Evolutionary conservation across 1,140 invertebrate genomes (phyloP), one percentile per base, ranked within the genome.

Genomic region (Drosophila ercepeae): DNA sequence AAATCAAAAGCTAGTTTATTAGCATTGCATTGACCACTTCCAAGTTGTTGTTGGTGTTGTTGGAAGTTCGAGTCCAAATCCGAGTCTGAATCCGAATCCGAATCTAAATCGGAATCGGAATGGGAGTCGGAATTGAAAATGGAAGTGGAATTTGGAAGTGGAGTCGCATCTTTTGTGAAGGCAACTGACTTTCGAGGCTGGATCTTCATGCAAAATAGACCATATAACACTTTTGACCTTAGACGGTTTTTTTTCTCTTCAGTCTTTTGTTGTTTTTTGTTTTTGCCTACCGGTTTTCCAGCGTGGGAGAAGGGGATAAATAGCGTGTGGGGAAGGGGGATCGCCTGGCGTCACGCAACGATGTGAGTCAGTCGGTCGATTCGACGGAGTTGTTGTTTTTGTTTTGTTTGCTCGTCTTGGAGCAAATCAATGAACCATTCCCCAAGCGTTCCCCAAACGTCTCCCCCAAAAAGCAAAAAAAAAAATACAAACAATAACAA

Each of bases 311-410:
- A 64, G 63, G 25, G 25, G 46, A 11, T 14, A 48, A 48, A 8
- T 13, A 64, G 58, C 49, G 58, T n/a, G 36, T 42, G 46, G 21
- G 34, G 8, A 3, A 11, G 27, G 51, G 59, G 41, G 60, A 54
- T 44, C 39, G 39, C 16, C 39, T 54, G 45, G 41, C 64, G 59
- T 59, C 68, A 78, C 74, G 77, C 69, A 83, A 59, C 50, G 53
- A 84, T 79, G 73, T 86, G 76, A 86, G 82, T 86, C 82, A 88
- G 76, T 83, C 79, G 75, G 75, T 78, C 79, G 79, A 68, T 68
- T 32, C 11, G 29, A 72, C 46, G 61, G 54, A 64, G 48, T 58
- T 57, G 29, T 39, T 39, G 39, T 68, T 45, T 29, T 21, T 75
- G 55, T 21, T 48, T 42, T 42, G 39, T 16, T 42, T 42, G 39